Base-by-base conservation (phyloP, 2,113 vertebrate genomes). In the Elanus axillaris region DNA sequence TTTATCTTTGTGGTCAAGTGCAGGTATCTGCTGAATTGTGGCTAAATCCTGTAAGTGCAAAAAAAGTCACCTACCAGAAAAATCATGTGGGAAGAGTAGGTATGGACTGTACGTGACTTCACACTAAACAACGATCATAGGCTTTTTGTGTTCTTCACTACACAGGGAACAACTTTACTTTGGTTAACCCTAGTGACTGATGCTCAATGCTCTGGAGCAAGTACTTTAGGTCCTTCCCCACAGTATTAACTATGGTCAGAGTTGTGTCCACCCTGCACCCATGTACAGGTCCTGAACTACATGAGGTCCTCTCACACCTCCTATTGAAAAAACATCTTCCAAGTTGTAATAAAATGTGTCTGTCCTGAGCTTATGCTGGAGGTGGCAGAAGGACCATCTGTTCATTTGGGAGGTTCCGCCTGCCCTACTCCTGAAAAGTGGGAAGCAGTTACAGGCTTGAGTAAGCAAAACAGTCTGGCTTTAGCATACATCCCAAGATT, bases 151-250 rank as follows among this genome's bases (percentile, higher is more conserved):
- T 43, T 74, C 34, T 59, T 71, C 56, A 50, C 25, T 55, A 21
- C 7, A 11, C 16, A 36, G 47, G 27, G n/a, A 45, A 76, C 34
- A 68, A 48, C 22, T 85, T 68, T 60, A 53, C 36, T 64, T 26
- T 0, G 0, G 43, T 71, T 64, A 94, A 88, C 16, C 9, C 16
- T 52, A 52, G 7, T 9, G 21, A 68, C 40, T 1, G 0, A 67
- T 4, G 20, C 16, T 56, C 16, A 0, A 71, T 4, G 29, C 10
- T 52, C 20, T 62, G 53, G 6, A 82, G 23, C 0, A 0, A 58
- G 19, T 31, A 64, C 10, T 80, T 76, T 18, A 38, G 48, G 12
- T 91, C 40, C 52, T 94, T 40, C 43, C 32, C 6, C 38, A 18
- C 26, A 6, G 43, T 47, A 23, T 18, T 12, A 68, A 34, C n/a